These are phyloP conservation scores for Triplophysa rosa DNA, from an alignment of 2,113 vertebrate species.

Conservation along the genomic window DNA sequence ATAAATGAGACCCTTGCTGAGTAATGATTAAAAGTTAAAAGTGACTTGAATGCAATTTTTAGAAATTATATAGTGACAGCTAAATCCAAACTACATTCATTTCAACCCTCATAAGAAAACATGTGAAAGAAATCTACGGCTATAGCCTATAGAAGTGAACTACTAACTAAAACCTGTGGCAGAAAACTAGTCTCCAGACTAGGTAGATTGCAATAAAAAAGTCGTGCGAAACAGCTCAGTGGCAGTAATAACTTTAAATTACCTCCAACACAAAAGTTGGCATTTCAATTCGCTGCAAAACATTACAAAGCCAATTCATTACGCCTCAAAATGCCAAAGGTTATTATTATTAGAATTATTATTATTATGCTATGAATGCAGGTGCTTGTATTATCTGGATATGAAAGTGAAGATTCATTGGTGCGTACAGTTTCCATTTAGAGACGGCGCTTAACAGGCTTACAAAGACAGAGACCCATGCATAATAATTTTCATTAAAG, in stretches of 20 bases:
- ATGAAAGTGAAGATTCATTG: constrained; percentile 10
- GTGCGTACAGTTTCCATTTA: constrained; percentile 16
- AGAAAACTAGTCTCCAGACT: background rate
- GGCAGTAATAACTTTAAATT: background rate
- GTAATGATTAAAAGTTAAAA: no score
- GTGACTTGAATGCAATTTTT: no score
- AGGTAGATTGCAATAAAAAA: background rate
- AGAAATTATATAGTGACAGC: no score
- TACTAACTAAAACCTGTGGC: background rate
- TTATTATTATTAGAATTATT: constrained; percentile 24
- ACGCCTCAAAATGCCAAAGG: constrained; percentile 3
- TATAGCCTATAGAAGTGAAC: no score
- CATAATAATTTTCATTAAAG: constrained; percentile 25
- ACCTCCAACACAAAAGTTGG: background rate
- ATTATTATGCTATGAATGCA: constrained; percentile 27
- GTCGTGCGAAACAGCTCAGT: background rate
- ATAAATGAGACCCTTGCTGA: no score
- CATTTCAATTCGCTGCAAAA: constrained; percentile 10
- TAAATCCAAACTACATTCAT: no score
- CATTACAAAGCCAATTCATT: constrained; percentile 28
- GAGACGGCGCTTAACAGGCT: background rate
- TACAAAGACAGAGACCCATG: background rate
- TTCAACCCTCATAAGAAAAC: no score
- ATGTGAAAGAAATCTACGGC: no score
- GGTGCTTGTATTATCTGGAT: constrained; percentile 20